These are phyloP conservation scores for Phrynocephalus versicolor DNA, from an alignment of 2,113 vertebrate species.

Conservation along the genomic window DNA sequence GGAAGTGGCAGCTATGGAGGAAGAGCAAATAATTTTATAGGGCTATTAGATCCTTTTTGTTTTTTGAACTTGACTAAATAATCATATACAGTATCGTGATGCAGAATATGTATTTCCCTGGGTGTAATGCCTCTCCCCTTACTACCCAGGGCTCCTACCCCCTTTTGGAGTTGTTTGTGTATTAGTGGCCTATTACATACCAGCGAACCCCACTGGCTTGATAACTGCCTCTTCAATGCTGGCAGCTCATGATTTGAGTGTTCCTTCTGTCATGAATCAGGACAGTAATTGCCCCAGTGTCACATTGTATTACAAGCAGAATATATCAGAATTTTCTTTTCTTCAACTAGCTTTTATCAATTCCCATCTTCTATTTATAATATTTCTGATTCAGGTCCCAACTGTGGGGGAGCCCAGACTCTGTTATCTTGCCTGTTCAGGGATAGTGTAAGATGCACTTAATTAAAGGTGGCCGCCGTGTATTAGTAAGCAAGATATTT, in stretches of 20 bases:
- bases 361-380: slow-evolving; percentile 28
- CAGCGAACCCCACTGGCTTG: neutral
- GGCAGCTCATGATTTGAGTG: neutral
- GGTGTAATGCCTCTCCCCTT: neutral
- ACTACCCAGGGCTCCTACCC: neutral
- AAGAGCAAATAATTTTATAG: neutral
- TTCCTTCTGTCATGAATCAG: slow-evolving; percentile 13
- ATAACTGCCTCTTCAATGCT: slow-evolving; percentile 5
- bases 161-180: neutral
- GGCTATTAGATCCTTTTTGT: neutral
- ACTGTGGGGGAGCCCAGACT: slow-evolving; percentile 20
- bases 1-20: neutral
- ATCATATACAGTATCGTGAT: neutral
- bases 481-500: slow-evolving; percentile 42
- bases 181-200: slow-evolving; percentile 5
- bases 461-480: slow-evolving; percentile 19
- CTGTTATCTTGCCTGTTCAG: slow-evolving; percentile 44
- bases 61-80: neutral
- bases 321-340: slow-evolving; percentile 38
- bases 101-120: neutral
- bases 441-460: slow-evolving; percentile 53
- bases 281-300: slow-evolving; percentile 21
- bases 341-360: slow-evolving; percentile 50
- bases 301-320: slow-evolving; percentile 22
- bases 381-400: slow-evolving; percentile 37